These are phyloP conservation scores for Tribolium madens DNA, from an alignment of 1,140 invertebrate species.

Conservation along the genomic window DNA sequence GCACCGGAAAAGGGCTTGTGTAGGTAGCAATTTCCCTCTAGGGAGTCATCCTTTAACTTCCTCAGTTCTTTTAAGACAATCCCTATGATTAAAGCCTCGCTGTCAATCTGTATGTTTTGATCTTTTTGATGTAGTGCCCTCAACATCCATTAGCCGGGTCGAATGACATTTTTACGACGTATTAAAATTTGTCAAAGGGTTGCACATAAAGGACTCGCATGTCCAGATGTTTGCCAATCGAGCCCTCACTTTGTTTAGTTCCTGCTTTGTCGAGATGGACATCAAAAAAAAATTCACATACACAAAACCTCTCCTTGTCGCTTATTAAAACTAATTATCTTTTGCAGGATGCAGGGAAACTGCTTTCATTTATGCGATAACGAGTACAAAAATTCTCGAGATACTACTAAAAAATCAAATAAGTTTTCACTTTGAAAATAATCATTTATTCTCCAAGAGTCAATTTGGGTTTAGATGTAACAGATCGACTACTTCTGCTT, in stretches of 20 bases:
- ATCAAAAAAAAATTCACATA: conserved; percentile 48
- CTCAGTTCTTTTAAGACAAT: conserved; percentile 18
- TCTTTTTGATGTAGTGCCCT: conserved; percentile 17
- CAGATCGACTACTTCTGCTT: no score
- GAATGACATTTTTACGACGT: conserved; percentile 27
- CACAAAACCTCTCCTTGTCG: neutral
- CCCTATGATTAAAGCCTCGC: conserved; percentile 10
- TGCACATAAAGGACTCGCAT: conserved; percentile 51
- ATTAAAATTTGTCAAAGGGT: conserved; percentile 52
- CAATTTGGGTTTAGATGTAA: no score
- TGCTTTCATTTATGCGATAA: conserved; percentile 97
- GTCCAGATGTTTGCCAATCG: conserved; percentile 55
- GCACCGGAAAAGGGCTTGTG: conserved; percentile 49
- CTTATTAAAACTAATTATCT: conserved; percentile 41
- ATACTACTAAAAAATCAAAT: no score
- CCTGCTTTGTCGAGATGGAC: conserved; percentile 44
- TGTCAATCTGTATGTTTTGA: conserved; percentile 25
- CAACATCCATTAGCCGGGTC: conserved; percentile 29
- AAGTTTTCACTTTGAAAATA: no score
- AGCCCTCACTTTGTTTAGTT: conserved; percentile 43
- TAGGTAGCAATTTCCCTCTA: conserved; percentile 57
- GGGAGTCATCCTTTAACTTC: conserved; percentile 48
- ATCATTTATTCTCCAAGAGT: no score
- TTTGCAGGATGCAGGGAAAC: conserved; percentile 92
- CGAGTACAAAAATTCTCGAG: no score